phyloP scores from a whole-genome alignment of 1,140 invertebrate species.

The Drosophila sproati region DNA sequence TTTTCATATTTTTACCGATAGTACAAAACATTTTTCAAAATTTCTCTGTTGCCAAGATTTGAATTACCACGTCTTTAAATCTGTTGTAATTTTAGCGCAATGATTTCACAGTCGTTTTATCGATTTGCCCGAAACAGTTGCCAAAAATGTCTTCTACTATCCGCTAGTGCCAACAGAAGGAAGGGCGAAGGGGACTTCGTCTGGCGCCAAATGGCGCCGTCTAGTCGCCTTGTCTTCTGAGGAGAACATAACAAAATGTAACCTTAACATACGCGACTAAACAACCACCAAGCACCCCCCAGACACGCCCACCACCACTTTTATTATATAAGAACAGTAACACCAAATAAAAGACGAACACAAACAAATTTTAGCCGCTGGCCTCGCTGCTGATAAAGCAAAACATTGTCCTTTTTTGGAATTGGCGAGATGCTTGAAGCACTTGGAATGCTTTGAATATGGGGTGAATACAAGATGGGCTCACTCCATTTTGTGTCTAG shows the following conservation, averaged over 20 bases:
- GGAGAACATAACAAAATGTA: slow-evolving; percentile 62
- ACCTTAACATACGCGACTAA: slow-evolving; percentile 70
- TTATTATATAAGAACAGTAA: slow-evolving; percentile 60
- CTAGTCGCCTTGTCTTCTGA: slow-evolving; percentile 54
- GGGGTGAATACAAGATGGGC: neutral
- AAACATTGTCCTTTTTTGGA: slow-evolving; percentile 58
- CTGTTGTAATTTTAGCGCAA: slow-evolving; percentile 53
- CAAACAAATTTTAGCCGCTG: slow-evolving; percentile 64
- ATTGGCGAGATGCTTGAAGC: slow-evolving; percentile 2
- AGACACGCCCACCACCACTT: slow-evolving; percentile 38
- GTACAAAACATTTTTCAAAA: neutral
- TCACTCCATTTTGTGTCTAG: slow-evolving; percentile 26
- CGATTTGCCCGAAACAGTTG: slow-evolving; percentile 61
- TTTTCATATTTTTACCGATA: too few species aligned
- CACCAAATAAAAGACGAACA: slow-evolving; percentile 39
- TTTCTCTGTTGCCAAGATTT: neutral
- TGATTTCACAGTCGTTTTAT: slow-evolving; percentile 64
- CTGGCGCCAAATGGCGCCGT: slow-evolving; percentile 66
- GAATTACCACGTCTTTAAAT: slow-evolving; percentile 53
- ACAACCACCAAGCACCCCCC: neutral
- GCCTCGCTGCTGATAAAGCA: slow-evolving; percentile 67
- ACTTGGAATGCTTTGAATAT: slow-evolving; percentile 9
- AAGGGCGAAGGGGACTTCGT: slow-evolving; percentile 28
- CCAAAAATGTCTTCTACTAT: slow-evolving; percentile 50
- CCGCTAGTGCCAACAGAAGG: slow-evolving; percentile 41